A percentile compares a stretch with the other conserved stretches of the same genome.
phyloP scores from a whole-genome alignment of 1,140 invertebrate genomes.

The Drosophila pachea region DNA sequence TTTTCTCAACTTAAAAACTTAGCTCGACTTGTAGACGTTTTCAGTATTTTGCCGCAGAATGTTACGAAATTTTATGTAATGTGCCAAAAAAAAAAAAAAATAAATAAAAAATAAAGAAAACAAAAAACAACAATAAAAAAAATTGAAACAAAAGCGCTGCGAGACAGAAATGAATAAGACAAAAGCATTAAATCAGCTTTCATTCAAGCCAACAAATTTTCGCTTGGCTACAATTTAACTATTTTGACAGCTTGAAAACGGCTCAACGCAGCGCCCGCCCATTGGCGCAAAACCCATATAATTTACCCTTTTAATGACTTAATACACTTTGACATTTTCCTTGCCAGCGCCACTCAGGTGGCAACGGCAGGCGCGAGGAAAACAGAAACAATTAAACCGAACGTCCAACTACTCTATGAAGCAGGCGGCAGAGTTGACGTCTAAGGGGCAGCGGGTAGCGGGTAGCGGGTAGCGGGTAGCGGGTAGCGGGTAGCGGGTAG shows the following conservation, averaged over 20 bases:
- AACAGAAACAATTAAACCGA: slow-evolving; percentile 19
- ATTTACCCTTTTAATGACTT: slow-evolving; percentile 61
- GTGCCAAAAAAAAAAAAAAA: slow-evolving; percentile 60
- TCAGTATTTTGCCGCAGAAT: slow-evolving; percentile 67
- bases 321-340: slow-evolving; percentile 57
- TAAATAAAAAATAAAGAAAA: slow-evolving; percentile 10
- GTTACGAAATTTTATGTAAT: slow-evolving; percentile 77
- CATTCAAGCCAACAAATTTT: slow-evolving; percentile 57
- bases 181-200: slow-evolving; percentile 51
- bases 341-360: slow-evolving; percentile 46
- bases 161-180: slow-evolving; percentile 32
- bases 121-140: slow-evolving; percentile 20
- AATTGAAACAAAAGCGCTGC: slow-evolving; percentile 11
- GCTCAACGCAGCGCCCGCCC: neutral
- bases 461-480: no score
- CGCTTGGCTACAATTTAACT: slow-evolving; percentile 55
- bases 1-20: slow-evolving; percentile 74
- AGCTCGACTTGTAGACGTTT: slow-evolving; percentile 53
- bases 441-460: neutral
- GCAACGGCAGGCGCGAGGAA: slow-evolving; percentile 19
- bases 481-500: no score
- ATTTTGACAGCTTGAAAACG: slow-evolving; percentile 31
- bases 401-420: neutral
- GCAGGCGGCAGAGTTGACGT: neutral
- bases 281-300: slow-evolving; percentile 50